Evolutionary conservation across 2,888 invertebrate genomes (phyloP).

Genomic region (Acanthoscelides obtectus): DNA sequence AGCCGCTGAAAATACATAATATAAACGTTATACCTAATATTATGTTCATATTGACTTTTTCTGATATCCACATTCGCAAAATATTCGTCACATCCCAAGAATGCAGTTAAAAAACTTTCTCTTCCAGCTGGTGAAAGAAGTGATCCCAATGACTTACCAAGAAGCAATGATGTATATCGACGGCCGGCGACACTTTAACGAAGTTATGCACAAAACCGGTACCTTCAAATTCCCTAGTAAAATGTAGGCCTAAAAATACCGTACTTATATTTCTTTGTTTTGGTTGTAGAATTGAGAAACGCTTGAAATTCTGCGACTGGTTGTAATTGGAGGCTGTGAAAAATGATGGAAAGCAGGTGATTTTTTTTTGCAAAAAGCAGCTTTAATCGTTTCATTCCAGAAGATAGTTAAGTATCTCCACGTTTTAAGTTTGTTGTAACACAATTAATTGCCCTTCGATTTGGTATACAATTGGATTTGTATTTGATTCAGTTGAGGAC

Average conservation of each 20-base stretch:
- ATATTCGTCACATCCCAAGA: too few relatives aligned
- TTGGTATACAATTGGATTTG: not conserved
- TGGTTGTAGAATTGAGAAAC: not conserved
- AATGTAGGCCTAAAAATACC: slow-evolving; percentile 5
- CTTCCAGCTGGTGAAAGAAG: slow-evolving; percentile 46
- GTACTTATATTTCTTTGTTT: not conserved
- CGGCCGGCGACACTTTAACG: slow-evolving; percentile 47
- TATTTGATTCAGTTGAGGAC: not conserved
- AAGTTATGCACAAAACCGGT: slow-evolving; percentile 14
- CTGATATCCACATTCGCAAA: too few relatives aligned
- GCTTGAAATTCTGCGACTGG: not conserved
- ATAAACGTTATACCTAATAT: too few relatives aligned
- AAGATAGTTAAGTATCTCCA: not conserved
- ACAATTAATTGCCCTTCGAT: not conserved
- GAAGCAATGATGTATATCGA: slow-evolving; percentile 62
- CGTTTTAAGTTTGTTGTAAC: not conserved
- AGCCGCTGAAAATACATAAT: too few relatives aligned
- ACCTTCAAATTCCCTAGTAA: slow-evolving; percentile 11
- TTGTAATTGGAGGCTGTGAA: not conserved
- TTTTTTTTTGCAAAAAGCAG: not conserved
- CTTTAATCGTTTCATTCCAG: not conserved
- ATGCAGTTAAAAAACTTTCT: too few relatives aligned
- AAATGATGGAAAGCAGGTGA: not conserved
- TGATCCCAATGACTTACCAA: slow-evolving; percentile 63
- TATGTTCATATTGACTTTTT: too few relatives aligned